phyloP scores from a whole-genome alignment of 2,888 invertebrate genomes.

The Thysanoteuthis rhombus region DNA sequence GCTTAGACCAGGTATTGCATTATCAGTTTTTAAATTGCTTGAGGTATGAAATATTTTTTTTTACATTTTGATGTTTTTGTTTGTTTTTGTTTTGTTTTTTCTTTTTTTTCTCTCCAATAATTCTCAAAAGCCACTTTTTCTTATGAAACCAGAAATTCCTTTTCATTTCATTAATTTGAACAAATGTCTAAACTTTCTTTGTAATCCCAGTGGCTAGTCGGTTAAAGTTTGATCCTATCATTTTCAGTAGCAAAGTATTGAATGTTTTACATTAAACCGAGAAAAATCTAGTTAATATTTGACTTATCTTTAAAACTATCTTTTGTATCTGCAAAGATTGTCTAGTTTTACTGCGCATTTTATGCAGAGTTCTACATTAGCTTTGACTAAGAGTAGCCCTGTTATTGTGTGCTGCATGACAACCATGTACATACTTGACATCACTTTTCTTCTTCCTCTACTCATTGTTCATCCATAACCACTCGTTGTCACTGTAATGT shows the following conservation, averaged over 20 bases:
- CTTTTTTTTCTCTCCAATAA: too few relatives aligned
- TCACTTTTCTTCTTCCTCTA: background rate
- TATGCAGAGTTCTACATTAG: background rate
- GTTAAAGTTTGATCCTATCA: background rate
- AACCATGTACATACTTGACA: background rate
- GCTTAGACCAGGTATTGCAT: too few relatives aligned
- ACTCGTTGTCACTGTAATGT: constrained; percentile 29
- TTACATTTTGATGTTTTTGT: background rate
- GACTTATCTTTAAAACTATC: background rate
- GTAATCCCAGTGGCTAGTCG: background rate
- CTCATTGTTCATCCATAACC: constrained; percentile 15
- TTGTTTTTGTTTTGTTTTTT: background rate
- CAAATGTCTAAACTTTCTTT: background rate
- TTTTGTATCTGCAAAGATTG: background rate
- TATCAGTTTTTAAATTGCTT: too few relatives aligned
- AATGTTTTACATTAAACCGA: background rate
- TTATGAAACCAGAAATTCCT: background rate
- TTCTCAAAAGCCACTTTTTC: background rate
- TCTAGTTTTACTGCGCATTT: background rate
- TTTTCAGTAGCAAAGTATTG: background rate
- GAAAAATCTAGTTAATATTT: background rate
- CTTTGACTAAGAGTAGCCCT: background rate
- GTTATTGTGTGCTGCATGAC: background rate
- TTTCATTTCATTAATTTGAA: background rate
- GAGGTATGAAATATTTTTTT: background rate